Base-by-base conservation (phyloP, 2,113 vertebrate species). In the Hyaena hyaena region DNA sequence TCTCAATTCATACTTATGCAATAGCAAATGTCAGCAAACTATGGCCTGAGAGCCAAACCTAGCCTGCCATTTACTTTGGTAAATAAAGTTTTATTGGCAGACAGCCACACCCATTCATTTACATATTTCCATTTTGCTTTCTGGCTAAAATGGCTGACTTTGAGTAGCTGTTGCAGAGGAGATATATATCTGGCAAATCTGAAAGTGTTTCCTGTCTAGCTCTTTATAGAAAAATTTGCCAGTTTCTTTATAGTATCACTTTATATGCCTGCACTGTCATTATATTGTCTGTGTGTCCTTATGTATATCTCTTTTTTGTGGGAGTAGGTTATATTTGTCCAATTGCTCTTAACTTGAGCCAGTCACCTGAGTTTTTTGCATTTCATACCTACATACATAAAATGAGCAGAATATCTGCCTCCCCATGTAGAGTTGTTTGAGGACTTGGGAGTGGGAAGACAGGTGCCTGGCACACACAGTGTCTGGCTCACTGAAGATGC, bases 31-130 rank as follows among this genome's bases (percentile, higher is more conserved):
- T 45, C 28, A 82, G 4, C 82, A 74, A 61, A 74, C 16, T 5
- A 39, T 24, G 35, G 58, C 35, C 26, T 80, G 2, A 33, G 63
- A 26, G 19, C 77, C 10, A 73, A 35, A 82, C 45, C 9, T 21
- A 45, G 16, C 35, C 26, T 0, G 2, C 2, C 10, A 9, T 16
- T 2, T 96, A 35, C 35, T 81, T 88, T 80, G 82, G 33, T 74
- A 45, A 92, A 93, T 90, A 66, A 90, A 90, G 50, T 76, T 95
- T 77, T 81, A 94, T 65, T 93, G 89, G 33, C 33, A 85, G n/a
- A 12, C 1, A 69, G 10, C 2, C 43, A 69, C 2, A 45, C 6
- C 24, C 17, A 26, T 43, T 83, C 5, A 19, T 45, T 58, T 45
- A 45, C 23, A 12, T 33, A 19, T 28, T 15, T 9, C 50, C 28